A percentile compares a stretch with the other conserved stretches of the same genome.
Evolutionary conservation across 2,797 vertebrate species (phyloP).

Genomic region (Argyrosomus regius): DNA sequence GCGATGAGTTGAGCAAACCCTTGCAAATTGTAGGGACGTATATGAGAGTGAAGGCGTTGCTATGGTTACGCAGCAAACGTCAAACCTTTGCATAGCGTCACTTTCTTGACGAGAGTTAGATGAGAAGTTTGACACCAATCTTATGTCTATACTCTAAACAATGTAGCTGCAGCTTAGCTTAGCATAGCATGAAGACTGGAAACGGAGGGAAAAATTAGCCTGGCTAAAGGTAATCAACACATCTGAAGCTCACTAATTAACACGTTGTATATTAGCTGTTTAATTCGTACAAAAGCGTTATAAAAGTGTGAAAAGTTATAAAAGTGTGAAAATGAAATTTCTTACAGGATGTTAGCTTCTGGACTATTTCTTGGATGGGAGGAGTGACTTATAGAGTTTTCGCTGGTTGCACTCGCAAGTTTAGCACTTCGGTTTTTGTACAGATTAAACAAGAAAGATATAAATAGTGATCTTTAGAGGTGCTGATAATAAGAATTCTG

Average conservation of each 20-base stretch:
- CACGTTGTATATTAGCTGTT: neutral
- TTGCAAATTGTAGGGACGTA: neutral
- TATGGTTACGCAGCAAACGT: neutral
- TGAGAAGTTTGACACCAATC: too few species aligned
- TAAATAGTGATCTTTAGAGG: neutral
- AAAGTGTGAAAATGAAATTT: neutral
- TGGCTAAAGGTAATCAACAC: neutral
- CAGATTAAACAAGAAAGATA: neutral
- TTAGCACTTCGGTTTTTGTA: neutral
- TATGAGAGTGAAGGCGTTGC: neutral
- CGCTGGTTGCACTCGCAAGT: neutral
- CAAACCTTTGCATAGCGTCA: neutral
- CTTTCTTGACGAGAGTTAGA: neutral
- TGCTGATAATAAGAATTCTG: neutral
- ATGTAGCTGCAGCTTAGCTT: neutral
- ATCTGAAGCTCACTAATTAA: neutral
- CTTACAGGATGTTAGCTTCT: neutral
- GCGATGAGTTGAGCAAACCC: constrained; percentile 12
- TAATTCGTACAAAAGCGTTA: neutral
- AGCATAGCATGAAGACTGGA: neutral
- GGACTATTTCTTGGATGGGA: neutral
- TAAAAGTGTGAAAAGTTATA: neutral
- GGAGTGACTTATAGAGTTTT: neutral
- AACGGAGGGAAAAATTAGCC: too few species aligned
- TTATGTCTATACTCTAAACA: neutral